These are phyloP conservation scores for Cylas formicarius DNA, from an alignment of 1,140 invertebrate species.

Conservation along the genomic window DNA sequence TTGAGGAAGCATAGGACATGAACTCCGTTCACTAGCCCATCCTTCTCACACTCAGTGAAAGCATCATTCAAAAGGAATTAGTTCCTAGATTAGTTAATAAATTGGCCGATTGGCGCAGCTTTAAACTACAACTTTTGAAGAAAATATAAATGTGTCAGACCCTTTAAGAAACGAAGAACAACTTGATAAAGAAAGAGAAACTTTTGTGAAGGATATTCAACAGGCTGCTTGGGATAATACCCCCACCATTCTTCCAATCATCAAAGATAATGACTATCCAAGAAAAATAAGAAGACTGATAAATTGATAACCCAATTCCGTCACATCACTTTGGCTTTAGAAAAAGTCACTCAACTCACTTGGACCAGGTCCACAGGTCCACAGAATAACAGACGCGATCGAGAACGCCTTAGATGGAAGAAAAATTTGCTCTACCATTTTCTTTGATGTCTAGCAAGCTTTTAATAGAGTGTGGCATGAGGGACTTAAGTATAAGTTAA, in stretches of 20 bases:
- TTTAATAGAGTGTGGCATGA: background rate
- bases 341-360: conserved; percentile 8
- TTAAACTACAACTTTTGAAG: conserved; percentile 6
- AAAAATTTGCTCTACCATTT: background rate
- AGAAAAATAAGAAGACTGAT: background rate
- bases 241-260: background rate
- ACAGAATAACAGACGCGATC: no score
- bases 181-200: conserved; percentile 5
- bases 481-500: conserved; percentile 1
- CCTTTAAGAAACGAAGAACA: conserved; percentile 6
- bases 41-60: conserved; percentile 13
- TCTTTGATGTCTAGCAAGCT: conserved; percentile 2
- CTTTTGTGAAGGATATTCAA: background rate
- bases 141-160: background rate
- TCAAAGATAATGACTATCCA: background rate
- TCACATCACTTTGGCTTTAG: conserved; percentile 37
- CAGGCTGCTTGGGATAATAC: background rate
- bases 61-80: conserved; percentile 1
- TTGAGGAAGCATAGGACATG: conserved; percentile 18
- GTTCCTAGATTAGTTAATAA: conserved; percentile 7
- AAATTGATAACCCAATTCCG: conserved; percentile 24
- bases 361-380: no score
- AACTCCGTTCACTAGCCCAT: conserved; percentile 30
- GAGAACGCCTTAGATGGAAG: background rate
- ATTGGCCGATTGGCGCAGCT: conserved; percentile 10